These are phyloP conservation scores for Ypsolopha scabrella DNA, from an alignment of 2,888 invertebrate genomes.

Conservation along the genomic window DNA sequence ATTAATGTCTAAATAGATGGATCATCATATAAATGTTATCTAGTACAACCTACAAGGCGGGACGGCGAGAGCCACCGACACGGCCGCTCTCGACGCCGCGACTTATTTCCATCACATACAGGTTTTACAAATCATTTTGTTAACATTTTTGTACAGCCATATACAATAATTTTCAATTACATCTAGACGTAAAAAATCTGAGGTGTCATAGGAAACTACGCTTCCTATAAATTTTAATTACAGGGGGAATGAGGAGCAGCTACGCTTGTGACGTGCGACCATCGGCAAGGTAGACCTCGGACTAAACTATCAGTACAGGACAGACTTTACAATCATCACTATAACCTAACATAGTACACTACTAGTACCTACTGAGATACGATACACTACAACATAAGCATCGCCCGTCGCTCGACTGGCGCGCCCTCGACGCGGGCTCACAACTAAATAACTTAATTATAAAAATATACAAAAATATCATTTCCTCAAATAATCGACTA, in stretches of 20 bases:
- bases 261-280: constrained; percentile 62
- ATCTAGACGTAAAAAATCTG: constrained; percentile 70
- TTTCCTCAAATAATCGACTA: constrained; percentile 67
- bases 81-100: constrained; percentile 48
- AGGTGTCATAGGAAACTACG: constrained; percentile 68
- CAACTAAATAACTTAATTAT: constrained; percentile 63
- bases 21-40: constrained; percentile 72
- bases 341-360: constrained; percentile 33
- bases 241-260: constrained; percentile 66
- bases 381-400: constrained; percentile 38
- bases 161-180: constrained; percentile 71
- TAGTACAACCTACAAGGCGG: constrained; percentile 64
- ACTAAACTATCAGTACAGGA: constrained; percentile 64
- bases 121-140: constrained; percentile 67
- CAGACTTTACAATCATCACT: constrained; percentile 65
- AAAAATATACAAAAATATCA: constrained; percentile 71
- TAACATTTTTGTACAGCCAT: constrained; percentile 71
- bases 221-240: constrained; percentile 68
- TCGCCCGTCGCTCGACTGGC: constrained; percentile 35
- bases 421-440: constrained; percentile 38
- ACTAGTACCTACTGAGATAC: background rate
- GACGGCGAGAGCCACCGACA: constrained; percentile 45
- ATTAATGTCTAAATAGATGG: constrained; percentile 76
- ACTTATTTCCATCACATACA: constrained; percentile 62
- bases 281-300: constrained; percentile 63